phyloP scores from a whole-genome alignment of 64 coral and sea anemone species.

The Pocillopora verrucosa region DNA sequence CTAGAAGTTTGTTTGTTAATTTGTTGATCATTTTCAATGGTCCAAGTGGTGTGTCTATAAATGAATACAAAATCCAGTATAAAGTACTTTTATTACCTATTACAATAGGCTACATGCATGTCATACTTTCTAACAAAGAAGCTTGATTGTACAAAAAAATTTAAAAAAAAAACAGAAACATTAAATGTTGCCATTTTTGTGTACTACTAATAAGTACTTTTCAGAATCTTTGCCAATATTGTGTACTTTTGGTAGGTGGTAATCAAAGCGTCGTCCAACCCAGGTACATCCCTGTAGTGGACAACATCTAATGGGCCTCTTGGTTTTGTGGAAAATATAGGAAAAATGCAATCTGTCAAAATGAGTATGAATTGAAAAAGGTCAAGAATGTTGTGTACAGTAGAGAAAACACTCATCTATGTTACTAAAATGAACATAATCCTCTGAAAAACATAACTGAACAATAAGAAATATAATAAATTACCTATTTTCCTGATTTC shows the following conservation, averaged over 20 bases:
- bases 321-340: conserved; percentile 22
- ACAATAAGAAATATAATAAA: not conserved
- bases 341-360: not conserved
- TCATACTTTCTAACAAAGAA: too few relatives aligned
- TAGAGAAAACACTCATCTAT: conserved; percentile 5
- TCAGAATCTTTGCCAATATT: conserved; percentile 46
- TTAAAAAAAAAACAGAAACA: too few relatives aligned
- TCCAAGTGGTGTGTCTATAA: too few relatives aligned
- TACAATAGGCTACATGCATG: too few relatives aligned
- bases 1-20: too few relatives aligned
- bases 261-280: conserved; percentile 59
- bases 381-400: conserved; percentile 3
- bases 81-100: too few relatives aligned
- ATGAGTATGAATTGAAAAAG: not conserved
- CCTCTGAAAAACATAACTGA: not conserved
- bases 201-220: conserved; percentile 39
- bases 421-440: not conserved
- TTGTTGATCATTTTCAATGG: too few relatives aligned
- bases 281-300: conserved; percentile 58
- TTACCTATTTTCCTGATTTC: conserved; percentile 12
- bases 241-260: conserved; percentile 50
- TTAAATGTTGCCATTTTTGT: too few relatives aligned
- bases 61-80: too few relatives aligned
- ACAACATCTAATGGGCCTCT: conserved; percentile 34
- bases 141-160: too few relatives aligned